Percentiles rank a stretch among this genome's conserved stretches.
phyloP scores from a whole-genome alignment of 2,797 vertebrate genomes.

The Cirrhinus molitorella region DNA sequence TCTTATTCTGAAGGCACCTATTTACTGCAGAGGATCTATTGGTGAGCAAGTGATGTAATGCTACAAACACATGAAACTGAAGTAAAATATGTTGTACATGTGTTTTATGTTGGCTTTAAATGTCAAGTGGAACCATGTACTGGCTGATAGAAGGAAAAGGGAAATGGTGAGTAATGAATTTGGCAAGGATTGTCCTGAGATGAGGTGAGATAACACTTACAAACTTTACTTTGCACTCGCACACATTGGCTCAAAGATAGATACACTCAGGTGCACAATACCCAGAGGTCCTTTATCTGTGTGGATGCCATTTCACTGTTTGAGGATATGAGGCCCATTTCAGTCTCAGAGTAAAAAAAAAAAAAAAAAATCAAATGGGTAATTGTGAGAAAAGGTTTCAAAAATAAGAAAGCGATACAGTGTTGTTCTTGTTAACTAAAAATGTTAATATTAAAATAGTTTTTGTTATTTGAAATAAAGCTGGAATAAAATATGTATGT shows the following conservation, averaged over 20 bases:
- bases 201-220: background rate
- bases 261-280: conserved; percentile 7
- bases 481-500: too few relatives aligned
- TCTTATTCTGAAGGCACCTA: too few relatives aligned
- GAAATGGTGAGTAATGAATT: background rate
- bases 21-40: too few relatives aligned
- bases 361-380: too few relatives aligned
- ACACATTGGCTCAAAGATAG: conserved; percentile 1
- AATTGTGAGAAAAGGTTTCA: background rate
- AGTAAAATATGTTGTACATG: background rate
- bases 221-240: background rate
- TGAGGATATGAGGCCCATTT: background rate
- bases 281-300: conserved; percentile 25
- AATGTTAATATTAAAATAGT: too few relatives aligned
- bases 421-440: too few relatives aligned
- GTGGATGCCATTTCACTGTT: background rate
- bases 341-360: background rate
- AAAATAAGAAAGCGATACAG: too few relatives aligned
- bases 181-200: background rate
- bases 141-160: background rate
- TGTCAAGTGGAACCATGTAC: background rate
- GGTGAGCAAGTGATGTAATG: too few relatives aligned
- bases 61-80: background rate
- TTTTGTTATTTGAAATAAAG: too few relatives aligned
- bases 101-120: background rate